Conservation (phyloP, 2,888 invertebrate genomes). For the Acanthococcus lagerstroemiae region DNA sequence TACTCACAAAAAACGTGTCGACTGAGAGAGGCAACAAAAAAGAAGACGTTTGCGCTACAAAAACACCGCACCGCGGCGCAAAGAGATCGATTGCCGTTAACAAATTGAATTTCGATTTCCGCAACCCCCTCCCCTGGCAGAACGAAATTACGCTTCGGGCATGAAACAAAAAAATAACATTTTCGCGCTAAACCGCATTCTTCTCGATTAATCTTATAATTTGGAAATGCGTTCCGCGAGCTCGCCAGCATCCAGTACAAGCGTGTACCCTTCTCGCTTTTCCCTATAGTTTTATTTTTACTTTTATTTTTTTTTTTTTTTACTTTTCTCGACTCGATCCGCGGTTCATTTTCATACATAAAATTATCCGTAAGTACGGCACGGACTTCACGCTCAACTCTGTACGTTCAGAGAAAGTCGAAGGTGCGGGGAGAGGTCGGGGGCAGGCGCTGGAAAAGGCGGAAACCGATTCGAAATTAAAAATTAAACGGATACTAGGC, state of each 20-base stretch:
- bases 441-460: too few species aligned
- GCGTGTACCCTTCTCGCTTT: neutral
- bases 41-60: neutral
- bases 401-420: neutral
- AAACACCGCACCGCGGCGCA: neutral
- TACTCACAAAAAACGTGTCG: too few species aligned
- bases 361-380: neutral
- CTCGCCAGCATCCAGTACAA: too few species aligned
- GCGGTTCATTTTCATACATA: neutral
- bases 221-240: too few species aligned
- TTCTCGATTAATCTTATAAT: neutral
- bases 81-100: neutral
- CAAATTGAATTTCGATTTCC: neutral
- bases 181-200: neutral
- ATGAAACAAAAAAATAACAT: neutral
- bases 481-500: conserved; percentile 15
- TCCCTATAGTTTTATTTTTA: neutral
- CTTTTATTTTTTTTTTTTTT: neutral
- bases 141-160: neutral
- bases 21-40: neutral
- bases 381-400: neutral
- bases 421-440: too few species aligned
- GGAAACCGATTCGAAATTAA: conserved; percentile 18
- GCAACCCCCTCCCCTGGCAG: neutral
- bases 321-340: neutral